A percentile compares a stretch with the other conserved stretches of the same genome.
Conservation (phyloP, 2,888 invertebrate species). For the Bedellia somnulentella region DNA sequence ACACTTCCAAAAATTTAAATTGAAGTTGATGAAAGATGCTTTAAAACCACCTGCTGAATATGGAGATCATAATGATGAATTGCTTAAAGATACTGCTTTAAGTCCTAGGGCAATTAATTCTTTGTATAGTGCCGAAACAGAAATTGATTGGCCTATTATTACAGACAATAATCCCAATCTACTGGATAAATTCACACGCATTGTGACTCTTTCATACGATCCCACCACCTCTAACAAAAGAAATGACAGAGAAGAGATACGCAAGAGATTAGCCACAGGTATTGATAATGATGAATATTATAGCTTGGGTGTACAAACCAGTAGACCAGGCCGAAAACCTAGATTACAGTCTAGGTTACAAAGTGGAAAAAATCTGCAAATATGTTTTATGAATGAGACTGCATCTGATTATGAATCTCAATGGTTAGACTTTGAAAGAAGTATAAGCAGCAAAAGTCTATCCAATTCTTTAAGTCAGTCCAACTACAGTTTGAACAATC, state of each 20-base stretch:
- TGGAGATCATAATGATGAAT: too few species aligned
- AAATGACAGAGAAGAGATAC: slow-evolving; percentile 91
- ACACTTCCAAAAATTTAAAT: slow-evolving; percentile 32
- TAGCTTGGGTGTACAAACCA: slow-evolving; percentile 58
- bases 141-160: slow-evolving; percentile 59
- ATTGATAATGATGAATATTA: slow-evolving; percentile 75
- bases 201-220: slow-evolving; percentile 29
- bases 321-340: slow-evolving; percentile 79
- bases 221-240: slow-evolving; percentile 38
- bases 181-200: slow-evolving; percentile 49
- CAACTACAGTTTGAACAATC: slow-evolving; percentile 28
- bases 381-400: slow-evolving; percentile 94
- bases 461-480: slow-evolving; percentile 44
- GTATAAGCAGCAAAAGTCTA: slow-evolving; percentile 32
- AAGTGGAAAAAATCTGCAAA: slow-evolving; percentile 90
- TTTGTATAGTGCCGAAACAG: slow-evolving; percentile 39
- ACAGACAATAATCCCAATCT: slow-evolving; percentile 48
- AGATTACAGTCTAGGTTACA: slow-evolving; percentile 85
- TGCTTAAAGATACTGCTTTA: slow-evolving; percentile 42
- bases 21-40: slow-evolving; percentile 28
- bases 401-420: slow-evolving; percentile 83
- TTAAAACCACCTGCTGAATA: slow-evolving; percentile 11
- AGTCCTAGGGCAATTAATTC: slow-evolving; percentile 59
- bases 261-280: slow-evolving; percentile 84
- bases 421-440: slow-evolving; percentile 70